Evolutionary conservation across 2,888 invertebrate species (phyloP), one percentile per base, ranked within the genome.

Genomic region (Aethes cnicana): DNA sequence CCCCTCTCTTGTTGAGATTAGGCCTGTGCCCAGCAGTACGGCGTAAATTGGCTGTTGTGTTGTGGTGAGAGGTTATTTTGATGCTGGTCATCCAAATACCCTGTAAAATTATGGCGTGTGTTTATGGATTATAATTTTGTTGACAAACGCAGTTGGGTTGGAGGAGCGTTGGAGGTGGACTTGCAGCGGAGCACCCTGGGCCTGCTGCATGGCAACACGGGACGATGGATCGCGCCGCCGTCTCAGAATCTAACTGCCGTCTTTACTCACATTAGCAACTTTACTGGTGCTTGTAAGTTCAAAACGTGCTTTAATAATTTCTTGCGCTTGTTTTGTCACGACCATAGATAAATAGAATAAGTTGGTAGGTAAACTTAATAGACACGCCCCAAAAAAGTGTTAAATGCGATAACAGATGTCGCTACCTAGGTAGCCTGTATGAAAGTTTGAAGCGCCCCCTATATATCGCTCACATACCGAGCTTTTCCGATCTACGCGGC

Each of bases 151-250:
- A 93, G 93, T 16, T 89, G 90, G 74, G 69, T 94, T 26, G 82
- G 91, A 14, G 91, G 92, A 46, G 87, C 91, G 18, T 66, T 91
- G 2, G 92, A 93, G 62, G 85, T 93, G 16, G 81, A 83, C 60
- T 84, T 91, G 60, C 91, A 92, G 41, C 70, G 77, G 1, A 93
- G 93, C 48, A 88, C 90, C 36, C 73, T 94, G 54, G 92, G 91
- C 1, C 72, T 94, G 17, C 77, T 94, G 18, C 92, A 94, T 59
- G 93, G 94, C 0, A 90, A 90, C 66, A 91, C 90, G 0, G 94
- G 92, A 11, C 68, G 79, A 14, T 92, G 92, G 91, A 78, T 94
- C 30, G 88, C 91, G 8, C 91, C 92, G 39, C 85, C 91, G 1
- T 91, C 92, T 0, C 74, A 86, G 37, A 92, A 93, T 65, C 74